Percentiles rank a stretch among this genome's conserved stretches.
Evolutionary conservation across 2,113 vertebrate genomes (phyloP).

Genomic region (Spermophilus dauricus): DNA sequence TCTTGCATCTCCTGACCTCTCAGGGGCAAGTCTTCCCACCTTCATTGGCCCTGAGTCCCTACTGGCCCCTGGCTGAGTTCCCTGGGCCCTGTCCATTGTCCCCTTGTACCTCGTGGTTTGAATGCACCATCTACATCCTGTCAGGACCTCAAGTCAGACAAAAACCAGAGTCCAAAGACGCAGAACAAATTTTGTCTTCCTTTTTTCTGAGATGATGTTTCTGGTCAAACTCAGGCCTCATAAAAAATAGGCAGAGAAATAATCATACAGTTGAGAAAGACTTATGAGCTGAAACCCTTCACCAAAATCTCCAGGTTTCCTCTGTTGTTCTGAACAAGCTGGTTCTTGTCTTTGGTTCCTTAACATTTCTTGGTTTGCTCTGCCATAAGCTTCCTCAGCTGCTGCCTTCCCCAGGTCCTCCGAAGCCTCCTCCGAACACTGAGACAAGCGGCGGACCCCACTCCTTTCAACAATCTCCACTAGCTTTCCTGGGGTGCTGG

Average conservation of each 20-base stretch:
- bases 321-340: not conserved
- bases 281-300: not conserved
- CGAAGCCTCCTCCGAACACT: not conserved
- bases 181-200: not conserved
- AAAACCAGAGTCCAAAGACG: not conserved
- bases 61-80: not conserved
- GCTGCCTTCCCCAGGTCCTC: not conserved
- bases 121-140: too few relatives aligned
- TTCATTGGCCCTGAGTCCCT: not conserved
- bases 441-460: too few relatives aligned
- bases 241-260: not conserved
- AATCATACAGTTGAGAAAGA: not conserved
- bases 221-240: too few relatives aligned
- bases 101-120: accelerated
- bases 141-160: not conserved
- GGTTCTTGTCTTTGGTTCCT: not conserved
- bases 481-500: not conserved
- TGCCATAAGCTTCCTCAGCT: not conserved
- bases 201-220: not conserved
- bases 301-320: not conserved
- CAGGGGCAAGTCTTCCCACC: not conserved
- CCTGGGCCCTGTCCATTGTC: not conserved
- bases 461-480: not conserved
- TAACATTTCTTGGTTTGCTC: not conserved
- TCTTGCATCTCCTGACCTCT: not conserved